Conservation (phyloP, 53 echinoderm and acorn worm species). For the Echinarachnius parma region DNA sequence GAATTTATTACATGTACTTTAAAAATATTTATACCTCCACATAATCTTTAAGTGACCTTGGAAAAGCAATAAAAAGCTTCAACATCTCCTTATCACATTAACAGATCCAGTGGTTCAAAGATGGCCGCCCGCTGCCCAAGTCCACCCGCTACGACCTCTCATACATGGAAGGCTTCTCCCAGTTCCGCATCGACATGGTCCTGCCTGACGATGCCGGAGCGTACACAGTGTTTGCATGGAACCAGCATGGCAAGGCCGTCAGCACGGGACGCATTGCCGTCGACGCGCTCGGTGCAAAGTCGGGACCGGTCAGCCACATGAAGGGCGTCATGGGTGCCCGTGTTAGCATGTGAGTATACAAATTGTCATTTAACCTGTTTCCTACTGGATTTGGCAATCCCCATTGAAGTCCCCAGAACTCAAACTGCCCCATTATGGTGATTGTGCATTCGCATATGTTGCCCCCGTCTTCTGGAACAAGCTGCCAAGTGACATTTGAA, state of each 20-base stretch:
- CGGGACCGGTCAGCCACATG: conserved; percentile 84
- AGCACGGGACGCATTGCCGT: conserved; percentile 75
- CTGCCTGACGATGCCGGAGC: conserved; percentile 86
- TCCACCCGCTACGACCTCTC: conserved; percentile 80
- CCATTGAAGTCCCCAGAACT: no score
- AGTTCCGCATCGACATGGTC: conserved; percentile 69
- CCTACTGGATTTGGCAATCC: no score
- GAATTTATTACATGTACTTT: no score
- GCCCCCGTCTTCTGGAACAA: no score
- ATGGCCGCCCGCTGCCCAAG: conserved; percentile 74
- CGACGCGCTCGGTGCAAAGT: conserved; percentile 48
- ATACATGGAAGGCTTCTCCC: conserved; percentile 92
- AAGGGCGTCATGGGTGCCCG: conserved; percentile 86
- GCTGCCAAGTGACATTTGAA: no score
- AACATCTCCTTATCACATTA: background rate
- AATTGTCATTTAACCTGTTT: no score
- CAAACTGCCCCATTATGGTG: no score
- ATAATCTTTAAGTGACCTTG: no score
- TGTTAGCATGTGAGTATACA: conserved; percentile 81
- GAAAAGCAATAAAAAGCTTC: no score
- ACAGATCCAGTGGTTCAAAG: conserved; percentile 96
- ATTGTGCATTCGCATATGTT: no score
- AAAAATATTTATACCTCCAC: no score
- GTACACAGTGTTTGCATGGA: conserved; percentile 90
- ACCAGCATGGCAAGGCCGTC: conserved; percentile 74